Conservation (phyloP, 2,113 vertebrate species). For the Coptodon bakossiorum region DNA sequence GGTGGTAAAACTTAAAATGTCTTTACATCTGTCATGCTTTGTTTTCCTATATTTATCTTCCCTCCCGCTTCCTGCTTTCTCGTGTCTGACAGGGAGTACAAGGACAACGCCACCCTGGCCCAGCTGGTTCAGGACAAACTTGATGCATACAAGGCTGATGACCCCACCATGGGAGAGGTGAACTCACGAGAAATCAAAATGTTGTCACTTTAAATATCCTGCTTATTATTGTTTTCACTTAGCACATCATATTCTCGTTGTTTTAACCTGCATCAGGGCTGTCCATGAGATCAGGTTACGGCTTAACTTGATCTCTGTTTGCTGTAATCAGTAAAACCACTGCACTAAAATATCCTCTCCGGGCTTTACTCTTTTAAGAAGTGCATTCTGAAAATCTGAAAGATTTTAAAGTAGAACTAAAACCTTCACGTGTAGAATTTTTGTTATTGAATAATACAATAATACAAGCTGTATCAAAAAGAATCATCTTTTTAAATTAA, state of each 20-base stretch:
- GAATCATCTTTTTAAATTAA: neutral
- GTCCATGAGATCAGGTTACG: neutral
- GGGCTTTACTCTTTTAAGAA: neutral
- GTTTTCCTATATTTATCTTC: neutral
- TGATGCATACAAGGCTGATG: constrained; percentile 95
- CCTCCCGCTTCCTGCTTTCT: too few species aligned
- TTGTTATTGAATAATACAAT: neutral
- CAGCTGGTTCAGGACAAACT: constrained; percentile 98
- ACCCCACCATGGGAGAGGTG: constrained; percentile 97
- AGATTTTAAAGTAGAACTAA: neutral
- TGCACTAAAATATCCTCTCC: neutral
- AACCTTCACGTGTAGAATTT: neutral
- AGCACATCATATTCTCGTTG: neutral
- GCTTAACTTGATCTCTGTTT: neutral
- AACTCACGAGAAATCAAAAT: constrained; percentile 16
- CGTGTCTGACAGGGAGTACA: constrained; percentile 70
- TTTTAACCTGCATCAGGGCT: neutral
- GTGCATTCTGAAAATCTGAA: neutral
- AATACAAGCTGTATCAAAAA: neutral
- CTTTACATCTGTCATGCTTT: neutral
- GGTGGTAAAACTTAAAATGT: neutral
- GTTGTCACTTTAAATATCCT: neutral
- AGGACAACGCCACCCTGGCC: constrained; percentile 92
- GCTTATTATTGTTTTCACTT: neutral
- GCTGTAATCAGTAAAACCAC: neutral